Conservation (phyloP, 2,888 invertebrate genomes). For the Lithodes maja region DNA sequence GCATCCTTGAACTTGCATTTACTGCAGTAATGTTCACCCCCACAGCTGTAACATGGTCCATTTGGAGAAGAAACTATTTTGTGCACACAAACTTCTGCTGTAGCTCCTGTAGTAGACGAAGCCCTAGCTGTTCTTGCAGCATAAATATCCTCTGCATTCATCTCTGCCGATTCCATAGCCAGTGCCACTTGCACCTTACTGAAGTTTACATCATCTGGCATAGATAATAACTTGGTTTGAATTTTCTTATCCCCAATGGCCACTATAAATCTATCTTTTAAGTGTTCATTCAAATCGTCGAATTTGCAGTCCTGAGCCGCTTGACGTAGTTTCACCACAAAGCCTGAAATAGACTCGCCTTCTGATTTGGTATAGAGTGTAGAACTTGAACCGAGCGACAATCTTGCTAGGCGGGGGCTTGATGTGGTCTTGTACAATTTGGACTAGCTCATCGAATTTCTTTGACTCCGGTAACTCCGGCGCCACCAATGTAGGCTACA, state of each 20-base stretch:
- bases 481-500: neutral
- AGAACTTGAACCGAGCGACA: constrained; percentile 4
- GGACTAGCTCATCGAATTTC: neutral
- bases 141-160: too few relatives aligned
- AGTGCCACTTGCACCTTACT: too few relatives aligned
- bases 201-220: too few relatives aligned
- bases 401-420: constrained; percentile 5
- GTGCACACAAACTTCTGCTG: too few relatives aligned
- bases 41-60: too few relatives aligned
- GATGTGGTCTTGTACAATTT: neutral
- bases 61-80: too few relatives aligned
- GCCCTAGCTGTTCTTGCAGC: too few relatives aligned
- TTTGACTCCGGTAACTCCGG: constrained; percentile 1
- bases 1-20: too few relatives aligned
- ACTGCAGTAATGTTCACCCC: too few relatives aligned
- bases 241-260: neutral
- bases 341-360: constrained; percentile 13
- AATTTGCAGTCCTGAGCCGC: constrained; percentile 18
- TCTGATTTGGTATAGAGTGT: neutral
- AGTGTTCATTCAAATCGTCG: neutral
- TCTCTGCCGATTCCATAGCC: too few relatives aligned
- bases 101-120: too few relatives aligned
- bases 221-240: too few relatives aligned
- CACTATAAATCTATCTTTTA: neutral
- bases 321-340: neutral